Conservation (phyloP, 1,140 invertebrate genomes). For the Hestina assimilis region DNA sequence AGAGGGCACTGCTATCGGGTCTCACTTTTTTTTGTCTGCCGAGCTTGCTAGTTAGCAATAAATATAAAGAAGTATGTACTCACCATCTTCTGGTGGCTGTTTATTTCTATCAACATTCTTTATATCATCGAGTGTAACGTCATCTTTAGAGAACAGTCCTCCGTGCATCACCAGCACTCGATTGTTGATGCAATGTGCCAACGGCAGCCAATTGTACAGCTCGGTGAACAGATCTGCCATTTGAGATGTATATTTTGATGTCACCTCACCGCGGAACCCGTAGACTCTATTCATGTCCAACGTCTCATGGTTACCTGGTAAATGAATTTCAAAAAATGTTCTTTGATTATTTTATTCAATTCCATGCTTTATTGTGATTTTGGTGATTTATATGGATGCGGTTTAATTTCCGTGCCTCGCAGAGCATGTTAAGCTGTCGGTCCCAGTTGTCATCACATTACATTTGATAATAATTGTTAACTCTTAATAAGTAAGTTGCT, state of each 20-base stretch:
- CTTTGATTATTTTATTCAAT: no score
- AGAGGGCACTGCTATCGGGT: no score
- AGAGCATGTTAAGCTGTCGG: no score
- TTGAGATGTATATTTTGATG: constrained; percentile 94
- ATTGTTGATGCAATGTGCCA: constrained; percentile 96
- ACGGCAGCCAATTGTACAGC: constrained; percentile 98
- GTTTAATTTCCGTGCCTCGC: no score
- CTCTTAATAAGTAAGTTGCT: no score
- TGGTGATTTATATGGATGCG: no score
- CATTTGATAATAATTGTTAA: no score
- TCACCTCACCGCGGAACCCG: constrained; percentile 98
- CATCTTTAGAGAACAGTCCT: constrained; percentile 93
- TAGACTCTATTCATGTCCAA: constrained; percentile 99
- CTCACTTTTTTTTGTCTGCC: no score
- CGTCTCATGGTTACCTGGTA: constrained; percentile 97
- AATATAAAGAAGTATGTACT: constrained; percentile 11
- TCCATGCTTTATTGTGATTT: no score
- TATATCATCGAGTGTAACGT: constrained; percentile 95
- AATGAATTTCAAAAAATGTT: not conserved
- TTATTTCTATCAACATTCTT: constrained; percentile 92
- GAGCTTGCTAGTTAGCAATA: no score
- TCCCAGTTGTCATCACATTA: no score
- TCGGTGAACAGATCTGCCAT: constrained; percentile 99
- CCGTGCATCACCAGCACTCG: constrained; percentile 97
- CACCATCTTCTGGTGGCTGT: constrained; percentile 97